Evolutionary conservation across 1,140 invertebrate species (phyloP).

Genomic region (Ephestia elutella): DNA sequence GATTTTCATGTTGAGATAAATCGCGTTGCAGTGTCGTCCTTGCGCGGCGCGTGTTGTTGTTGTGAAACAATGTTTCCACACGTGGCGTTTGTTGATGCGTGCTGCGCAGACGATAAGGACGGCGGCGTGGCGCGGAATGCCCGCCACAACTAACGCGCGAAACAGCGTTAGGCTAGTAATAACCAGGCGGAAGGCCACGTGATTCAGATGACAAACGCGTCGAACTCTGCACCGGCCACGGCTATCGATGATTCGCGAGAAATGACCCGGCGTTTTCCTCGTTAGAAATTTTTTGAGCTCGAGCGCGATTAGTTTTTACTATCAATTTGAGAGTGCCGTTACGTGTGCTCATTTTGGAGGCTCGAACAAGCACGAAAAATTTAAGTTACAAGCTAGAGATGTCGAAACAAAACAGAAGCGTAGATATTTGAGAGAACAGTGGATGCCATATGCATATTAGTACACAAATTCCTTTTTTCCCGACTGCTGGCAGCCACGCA

Average conservation of each 20-base stretch:
- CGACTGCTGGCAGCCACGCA: conserved; percentile 49
- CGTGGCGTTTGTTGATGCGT: conserved; percentile 59
- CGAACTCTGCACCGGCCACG: conserved; percentile 37
- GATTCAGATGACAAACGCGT: conserved; percentile 63
- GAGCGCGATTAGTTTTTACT: not conserved
- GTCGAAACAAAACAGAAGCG: not conserved
- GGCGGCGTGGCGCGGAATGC: conserved; percentile 44
- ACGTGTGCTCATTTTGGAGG: not conserved
- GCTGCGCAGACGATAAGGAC: conserved; percentile 49
- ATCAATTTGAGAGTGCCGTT: not conserved
- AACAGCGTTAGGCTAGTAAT: conserved; percentile 45
- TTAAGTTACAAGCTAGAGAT: not conserved
- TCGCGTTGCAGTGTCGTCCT: conserved; percentile 35
- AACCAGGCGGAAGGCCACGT: conserved; percentile 62
- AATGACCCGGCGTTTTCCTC: not conserved
- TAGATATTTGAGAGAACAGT: not conserved
- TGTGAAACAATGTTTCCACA: conserved; percentile 69
- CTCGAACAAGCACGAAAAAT: not conserved
- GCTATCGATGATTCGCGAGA: conserved; percentile 33
- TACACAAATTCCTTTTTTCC: conserved; percentile 52
- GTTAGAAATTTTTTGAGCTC: not conserved
- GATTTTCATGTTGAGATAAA: not conserved
- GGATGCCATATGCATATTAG: conserved; percentile 43
- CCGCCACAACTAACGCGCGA: conserved; percentile 62
- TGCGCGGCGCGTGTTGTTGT: conserved; percentile 60